These are phyloP conservation scores for Pangasius sanitwongsei DNA, from an alignment of 2,797 vertebrate genomes.

Conservation along the genomic window DNA sequence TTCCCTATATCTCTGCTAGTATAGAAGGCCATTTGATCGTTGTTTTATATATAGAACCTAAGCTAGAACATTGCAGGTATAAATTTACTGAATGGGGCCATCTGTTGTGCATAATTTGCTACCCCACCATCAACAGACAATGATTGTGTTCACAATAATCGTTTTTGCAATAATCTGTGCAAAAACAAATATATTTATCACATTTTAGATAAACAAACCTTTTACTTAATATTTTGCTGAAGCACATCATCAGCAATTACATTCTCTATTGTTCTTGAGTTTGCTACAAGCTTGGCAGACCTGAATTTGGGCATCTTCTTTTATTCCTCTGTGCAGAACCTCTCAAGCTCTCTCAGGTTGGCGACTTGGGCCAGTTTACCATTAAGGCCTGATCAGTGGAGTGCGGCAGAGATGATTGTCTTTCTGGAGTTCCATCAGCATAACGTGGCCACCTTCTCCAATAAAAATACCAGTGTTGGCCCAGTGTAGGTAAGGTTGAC, in stretches of 20 bases:
- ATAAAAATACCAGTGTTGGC: not conserved
- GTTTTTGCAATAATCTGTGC: not conserved
- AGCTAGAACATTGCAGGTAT: not conserved
- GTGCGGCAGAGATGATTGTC: too few species aligned
- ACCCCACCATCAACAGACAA: too few species aligned
- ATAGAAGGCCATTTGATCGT: not conserved
- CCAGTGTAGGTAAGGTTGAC: not conserved
- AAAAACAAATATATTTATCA: not conserved
- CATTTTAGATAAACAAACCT: not conserved
- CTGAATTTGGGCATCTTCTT: not conserved
- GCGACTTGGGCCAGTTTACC: not conserved
- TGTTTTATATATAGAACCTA: not conserved
- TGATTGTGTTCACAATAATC: not conserved
- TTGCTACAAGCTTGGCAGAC: not conserved
- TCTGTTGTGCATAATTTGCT: slow-evolving; percentile 12
- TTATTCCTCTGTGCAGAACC: not conserved
- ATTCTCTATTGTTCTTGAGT: not conserved
- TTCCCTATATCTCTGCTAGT: slow-evolving; percentile 14
- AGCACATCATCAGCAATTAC: not conserved
- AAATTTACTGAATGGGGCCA: not conserved
- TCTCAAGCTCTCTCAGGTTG: not conserved
- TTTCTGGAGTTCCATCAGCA: not conserved
- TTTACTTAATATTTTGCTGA: not conserved
- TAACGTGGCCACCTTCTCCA: not conserved
- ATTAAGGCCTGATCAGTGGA: not conserved